A percentile compares a stretch with the other conserved stretches of the same genome.
These are phyloP conservation scores for Epinotia bilunana DNA, from an alignment of 2,888 invertebrate species.

Conservation along the genomic window DNA sequence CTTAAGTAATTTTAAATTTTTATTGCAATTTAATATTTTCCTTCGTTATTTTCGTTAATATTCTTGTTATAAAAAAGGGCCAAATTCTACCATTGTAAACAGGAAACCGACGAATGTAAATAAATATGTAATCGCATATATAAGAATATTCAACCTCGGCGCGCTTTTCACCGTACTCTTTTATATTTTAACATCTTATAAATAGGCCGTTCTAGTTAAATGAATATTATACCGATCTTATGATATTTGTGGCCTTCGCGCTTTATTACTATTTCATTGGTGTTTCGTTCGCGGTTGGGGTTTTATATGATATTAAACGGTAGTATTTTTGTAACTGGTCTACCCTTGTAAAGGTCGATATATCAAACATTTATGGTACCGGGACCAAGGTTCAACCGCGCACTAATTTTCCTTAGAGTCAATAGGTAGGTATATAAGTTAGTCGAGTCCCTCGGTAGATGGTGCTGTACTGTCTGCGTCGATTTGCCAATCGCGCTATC, in stretches of 20 bases:
- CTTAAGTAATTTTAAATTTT: neutral
- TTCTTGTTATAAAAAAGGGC: constrained; percentile 28
- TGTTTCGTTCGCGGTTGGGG: constrained; percentile 10
- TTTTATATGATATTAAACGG: constrained; percentile 26
- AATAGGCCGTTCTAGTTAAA: constrained; percentile 51
- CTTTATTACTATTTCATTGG: constrained; percentile 37
- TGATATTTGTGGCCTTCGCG: constrained; percentile 36
- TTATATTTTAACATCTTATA: constrained; percentile 47
- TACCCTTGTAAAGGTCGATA: neutral
- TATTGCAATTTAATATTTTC: neutral
- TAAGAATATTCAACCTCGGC: constrained; percentile 38
- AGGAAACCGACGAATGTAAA: constrained; percentile 35
- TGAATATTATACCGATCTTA: constrained; percentile 43
- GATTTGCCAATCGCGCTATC: neutral
- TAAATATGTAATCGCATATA: constrained; percentile 39
- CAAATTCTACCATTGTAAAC: constrained; percentile 34
- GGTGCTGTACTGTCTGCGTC: neutral
- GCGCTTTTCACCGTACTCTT: constrained; percentile 35
- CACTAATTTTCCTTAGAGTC: neutral
- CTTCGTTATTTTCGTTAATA: neutral
- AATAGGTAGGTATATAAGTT: neutral
- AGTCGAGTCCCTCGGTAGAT: neutral
- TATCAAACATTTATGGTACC: neutral
- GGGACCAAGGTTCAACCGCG: neutral
- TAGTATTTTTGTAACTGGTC: neutral